Percentiles rank a stretch among this genome's conserved stretches.
These are phyloP conservation scores for Drosophila elegans DNA, from an alignment of 1,140 invertebrate species.

Conservation along the genomic window DNA sequence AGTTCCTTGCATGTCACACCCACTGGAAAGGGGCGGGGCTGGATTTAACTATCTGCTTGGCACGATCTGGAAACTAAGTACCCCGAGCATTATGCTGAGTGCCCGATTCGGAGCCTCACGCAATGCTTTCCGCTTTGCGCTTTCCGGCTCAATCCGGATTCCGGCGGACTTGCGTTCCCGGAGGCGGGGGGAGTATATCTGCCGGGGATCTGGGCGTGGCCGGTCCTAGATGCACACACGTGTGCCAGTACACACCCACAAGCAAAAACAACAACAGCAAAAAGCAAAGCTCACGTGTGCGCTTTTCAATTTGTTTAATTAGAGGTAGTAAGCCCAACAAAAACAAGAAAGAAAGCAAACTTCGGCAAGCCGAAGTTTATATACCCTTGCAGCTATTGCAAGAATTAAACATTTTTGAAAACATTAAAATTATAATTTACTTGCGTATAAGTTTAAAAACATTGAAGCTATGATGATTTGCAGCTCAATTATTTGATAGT, in stretches of 20 bases:
- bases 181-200: conserved; percentile 20
- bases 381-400: no score
- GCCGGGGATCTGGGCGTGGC: conserved; percentile 39
- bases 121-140: conserved; percentile 43
- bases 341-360: no score
- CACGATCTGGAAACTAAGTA: conserved; percentile 41
- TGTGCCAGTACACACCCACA: conserved; percentile 31
- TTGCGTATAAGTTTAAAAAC: no score
- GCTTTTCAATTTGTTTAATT: conserved; percentile 74
- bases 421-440: no score
- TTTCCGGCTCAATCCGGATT: conserved; percentile 43
- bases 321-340: conserved; percentile 38
- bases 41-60: conserved; percentile 29
- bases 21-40: background rate
- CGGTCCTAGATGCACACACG: conserved; percentile 19
- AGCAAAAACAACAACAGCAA: background rate
- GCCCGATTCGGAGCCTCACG: conserved; percentile 33
- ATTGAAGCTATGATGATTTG: no score
- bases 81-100: conserved; percentile 36
- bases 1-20: conserved; percentile 33
- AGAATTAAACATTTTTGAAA: no score
- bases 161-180: conserved; percentile 21
- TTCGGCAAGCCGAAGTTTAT: no score
- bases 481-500: no score
- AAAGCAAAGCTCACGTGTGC: conserved; percentile 52